Percentiles rank a stretch among this genome's conserved stretches.
phyloP scores from a whole-genome alignment of 2,113 vertebrate genomes.

The Dipodomys spectabilis region DNA sequence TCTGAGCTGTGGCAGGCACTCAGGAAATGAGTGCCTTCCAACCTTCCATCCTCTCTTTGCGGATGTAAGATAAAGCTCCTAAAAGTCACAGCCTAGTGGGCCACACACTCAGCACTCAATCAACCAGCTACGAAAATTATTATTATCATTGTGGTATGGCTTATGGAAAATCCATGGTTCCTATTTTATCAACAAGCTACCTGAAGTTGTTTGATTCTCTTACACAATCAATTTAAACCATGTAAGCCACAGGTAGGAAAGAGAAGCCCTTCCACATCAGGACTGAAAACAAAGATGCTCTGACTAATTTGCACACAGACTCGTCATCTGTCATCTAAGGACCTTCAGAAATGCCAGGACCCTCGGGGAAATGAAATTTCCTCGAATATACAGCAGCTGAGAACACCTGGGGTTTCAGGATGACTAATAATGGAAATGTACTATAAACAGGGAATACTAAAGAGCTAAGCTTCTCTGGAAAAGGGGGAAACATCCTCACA shows the following conservation, averaged over 20 bases:
- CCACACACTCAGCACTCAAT: background rate
- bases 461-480: background rate
- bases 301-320: conserved; percentile 29
- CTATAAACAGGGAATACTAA: conserved; percentile 67
- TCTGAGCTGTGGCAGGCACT: background rate
- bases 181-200: background rate
- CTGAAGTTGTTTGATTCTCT: background rate
- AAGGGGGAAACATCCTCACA: background rate
- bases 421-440: conserved; percentile 68
- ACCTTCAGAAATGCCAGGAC: conserved; percentile 61
- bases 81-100: background rate
- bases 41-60: background rate
- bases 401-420: conserved; percentile 16
- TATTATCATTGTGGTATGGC: background rate
- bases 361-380: conserved; percentile 67
- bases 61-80: background rate
- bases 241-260: conserved; percentile 31
- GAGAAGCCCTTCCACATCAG: conserved; percentile 39
- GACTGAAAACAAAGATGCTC: conserved; percentile 19
- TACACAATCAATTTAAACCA: background rate
- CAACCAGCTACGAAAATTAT: background rate
- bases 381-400: conserved; percentile 25
- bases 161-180: background rate
- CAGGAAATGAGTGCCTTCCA: background rate
- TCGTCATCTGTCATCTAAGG: conserved; percentile 30